phyloP scores from a whole-genome alignment of 2,888 invertebrate genomes.

The Polydrusus tereticollis region DNA sequence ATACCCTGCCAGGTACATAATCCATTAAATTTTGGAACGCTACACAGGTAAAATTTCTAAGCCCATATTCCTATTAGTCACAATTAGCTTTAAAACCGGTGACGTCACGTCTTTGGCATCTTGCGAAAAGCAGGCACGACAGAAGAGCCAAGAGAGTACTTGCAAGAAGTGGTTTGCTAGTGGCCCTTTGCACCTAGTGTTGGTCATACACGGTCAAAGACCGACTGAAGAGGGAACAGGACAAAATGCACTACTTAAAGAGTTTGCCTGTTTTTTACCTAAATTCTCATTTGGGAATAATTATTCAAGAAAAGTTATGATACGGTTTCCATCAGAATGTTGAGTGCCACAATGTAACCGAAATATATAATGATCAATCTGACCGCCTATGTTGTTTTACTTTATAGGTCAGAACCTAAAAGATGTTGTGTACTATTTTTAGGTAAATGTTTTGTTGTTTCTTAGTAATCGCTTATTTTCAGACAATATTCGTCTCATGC shows the following conservation, averaged over 20 bases:
- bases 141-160: conserved; percentile 17
- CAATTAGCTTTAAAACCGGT: conserved; percentile 3
- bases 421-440: no score
- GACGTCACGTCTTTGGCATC: conserved; percentile 34
- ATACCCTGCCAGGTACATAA: neutral
- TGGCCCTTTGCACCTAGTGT: conserved; percentile 42
- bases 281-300: no score
- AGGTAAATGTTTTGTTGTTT: no score
- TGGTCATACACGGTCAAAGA: conserved; percentile 44
- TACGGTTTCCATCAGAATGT: no score
- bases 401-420: no score
- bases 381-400: no score
- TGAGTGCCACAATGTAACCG: no score
- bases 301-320: no score
- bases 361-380: no score
- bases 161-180: conserved; percentile 23
- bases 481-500: no score
- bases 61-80: conserved; percentile 19
- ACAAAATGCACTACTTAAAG: conserved; percentile 1
- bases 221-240: conserved; percentile 21
- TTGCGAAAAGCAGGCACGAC: conserved; percentile 16
- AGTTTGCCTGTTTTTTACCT: no score
- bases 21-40: neutral
- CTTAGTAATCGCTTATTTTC: no score
- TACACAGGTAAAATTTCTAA: conserved; percentile 20